Percentiles rank a stretch among this genome's conserved stretches.
These are phyloP conservation scores for Scyliorhinus canicula DNA, from an alignment of 2,797 vertebrate genomes.

Conservation along the genomic window DNA sequence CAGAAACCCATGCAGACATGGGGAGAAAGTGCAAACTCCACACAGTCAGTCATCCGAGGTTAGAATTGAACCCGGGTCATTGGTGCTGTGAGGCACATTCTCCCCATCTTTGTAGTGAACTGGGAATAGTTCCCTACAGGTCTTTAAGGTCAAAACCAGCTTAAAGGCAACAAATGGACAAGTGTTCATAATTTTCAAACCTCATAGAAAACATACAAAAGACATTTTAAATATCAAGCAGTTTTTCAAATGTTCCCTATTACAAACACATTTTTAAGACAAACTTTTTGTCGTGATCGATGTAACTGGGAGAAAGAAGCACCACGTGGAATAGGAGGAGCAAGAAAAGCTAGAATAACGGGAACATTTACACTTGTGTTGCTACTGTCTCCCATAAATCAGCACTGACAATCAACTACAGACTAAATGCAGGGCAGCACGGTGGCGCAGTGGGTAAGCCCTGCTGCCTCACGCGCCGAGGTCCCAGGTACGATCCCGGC, in stretches of 20 bases:
- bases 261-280: neutral
- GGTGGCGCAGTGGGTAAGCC: too few relatives aligned
- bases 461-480: too few relatives aligned
- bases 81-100: too few relatives aligned
- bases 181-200: neutral
- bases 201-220: neutral
- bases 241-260: neutral
- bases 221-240: neutral
- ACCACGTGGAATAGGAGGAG: neutral
- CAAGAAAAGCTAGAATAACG: neutral
- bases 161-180: neutral
- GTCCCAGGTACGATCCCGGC: too few relatives aligned
- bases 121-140: neutral
- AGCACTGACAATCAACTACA: neutral
- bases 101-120: too few relatives aligned
- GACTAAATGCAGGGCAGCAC: neutral
- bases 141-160: neutral
- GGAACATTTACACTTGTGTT: neutral
- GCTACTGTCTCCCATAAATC: neutral
- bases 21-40: too few relatives aligned
- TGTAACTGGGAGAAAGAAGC: neutral
- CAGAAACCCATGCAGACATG: too few relatives aligned
- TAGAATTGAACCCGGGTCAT: too few relatives aligned
- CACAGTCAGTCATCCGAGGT: too few relatives aligned
- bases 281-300: neutral